Conservation (phyloP, 2,888 invertebrate species). For the Nemotelus nigrinus region DNA sequence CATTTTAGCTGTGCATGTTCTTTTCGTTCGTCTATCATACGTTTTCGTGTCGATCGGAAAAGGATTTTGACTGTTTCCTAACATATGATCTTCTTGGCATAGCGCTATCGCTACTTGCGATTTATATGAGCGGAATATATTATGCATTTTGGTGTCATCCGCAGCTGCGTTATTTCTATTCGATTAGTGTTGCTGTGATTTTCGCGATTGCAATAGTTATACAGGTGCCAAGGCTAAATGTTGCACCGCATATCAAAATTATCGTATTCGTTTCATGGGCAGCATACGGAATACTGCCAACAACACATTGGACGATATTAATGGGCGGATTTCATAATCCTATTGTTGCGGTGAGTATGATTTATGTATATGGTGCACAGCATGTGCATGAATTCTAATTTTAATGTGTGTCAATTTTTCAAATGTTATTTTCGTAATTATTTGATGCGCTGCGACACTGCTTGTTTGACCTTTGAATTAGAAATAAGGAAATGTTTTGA, state of each 20-base stretch:
- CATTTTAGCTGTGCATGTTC: conserved; percentile 88
- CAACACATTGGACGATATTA: conserved; percentile 88
- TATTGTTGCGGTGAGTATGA: conserved; percentile 77
- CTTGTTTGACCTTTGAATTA: too few relatives aligned
- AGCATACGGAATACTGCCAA: conserved; percentile 88
- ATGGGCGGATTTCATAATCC: conserved; percentile 90
- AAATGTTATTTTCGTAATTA: too few relatives aligned
- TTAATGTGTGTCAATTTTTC: too few relatives aligned
- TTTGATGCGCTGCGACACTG: too few relatives aligned
- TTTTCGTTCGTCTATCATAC: conserved; percentile 93
- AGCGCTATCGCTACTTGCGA: conserved; percentile 89
- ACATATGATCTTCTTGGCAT: conserved; percentile 94
- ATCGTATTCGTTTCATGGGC: conserved; percentile 87
- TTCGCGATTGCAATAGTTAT: conserved; percentile 82
- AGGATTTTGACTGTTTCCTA: conserved; percentile 85
- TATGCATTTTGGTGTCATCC: conserved; percentile 96
- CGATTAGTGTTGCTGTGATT: conserved; percentile 82
- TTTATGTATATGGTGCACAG: background rate
- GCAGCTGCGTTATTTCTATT: conserved; percentile 83
- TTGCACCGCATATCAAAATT: conserved; percentile 78
- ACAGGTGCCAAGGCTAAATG: conserved; percentile 78
- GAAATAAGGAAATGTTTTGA: too few relatives aligned
- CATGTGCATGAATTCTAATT: too few relatives aligned
- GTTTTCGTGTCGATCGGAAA: conserved; percentile 91
- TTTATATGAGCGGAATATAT: conserved; percentile 95